phyloP scores from a whole-genome alignment of 2,888 invertebrate species.

The Allophyes oxyacanthae region DNA sequence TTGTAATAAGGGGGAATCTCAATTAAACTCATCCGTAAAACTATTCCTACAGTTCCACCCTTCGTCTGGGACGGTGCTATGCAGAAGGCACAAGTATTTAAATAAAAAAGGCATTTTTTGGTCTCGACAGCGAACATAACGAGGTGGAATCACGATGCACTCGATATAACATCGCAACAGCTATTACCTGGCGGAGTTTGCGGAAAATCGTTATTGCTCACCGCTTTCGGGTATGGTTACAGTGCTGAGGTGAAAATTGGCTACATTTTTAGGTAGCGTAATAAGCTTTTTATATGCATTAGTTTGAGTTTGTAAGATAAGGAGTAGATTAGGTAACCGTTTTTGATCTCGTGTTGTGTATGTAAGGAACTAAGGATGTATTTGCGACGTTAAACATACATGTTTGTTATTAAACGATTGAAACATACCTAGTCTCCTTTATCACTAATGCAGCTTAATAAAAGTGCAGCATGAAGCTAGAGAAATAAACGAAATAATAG shows the following conservation, averaged over 20 bases:
- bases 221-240: conserved; percentile 45
- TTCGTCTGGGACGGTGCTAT: conserved; percentile 16
- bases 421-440: too few relatives aligned
- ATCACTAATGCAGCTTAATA: background rate
- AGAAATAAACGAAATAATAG: too few relatives aligned
- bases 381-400: too few relatives aligned
- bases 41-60: background rate
- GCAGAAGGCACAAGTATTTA: conserved; percentile 28
- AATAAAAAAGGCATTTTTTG: conserved; percentile 44
- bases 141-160: conserved; percentile 72
- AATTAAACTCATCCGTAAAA: too few relatives aligned
- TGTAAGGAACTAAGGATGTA: too few relatives aligned
- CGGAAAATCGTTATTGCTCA: conserved; percentile 78
- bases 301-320: background rate
- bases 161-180: conserved; percentile 70
- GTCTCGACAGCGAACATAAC: conserved; percentile 51
- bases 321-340: too few relatives aligned
- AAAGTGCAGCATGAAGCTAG: too few relatives aligned
- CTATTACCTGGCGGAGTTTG: conserved; percentile 76
- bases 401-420: too few relatives aligned
- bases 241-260: conserved; percentile 33
- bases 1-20: too few relatives aligned
- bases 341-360: too few relatives aligned
- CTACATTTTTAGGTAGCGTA: background rate
- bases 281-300: background rate